phyloP scores from a whole-genome alignment of 2,888 invertebrate species.

The Acanthosepion lycidas region DNA sequence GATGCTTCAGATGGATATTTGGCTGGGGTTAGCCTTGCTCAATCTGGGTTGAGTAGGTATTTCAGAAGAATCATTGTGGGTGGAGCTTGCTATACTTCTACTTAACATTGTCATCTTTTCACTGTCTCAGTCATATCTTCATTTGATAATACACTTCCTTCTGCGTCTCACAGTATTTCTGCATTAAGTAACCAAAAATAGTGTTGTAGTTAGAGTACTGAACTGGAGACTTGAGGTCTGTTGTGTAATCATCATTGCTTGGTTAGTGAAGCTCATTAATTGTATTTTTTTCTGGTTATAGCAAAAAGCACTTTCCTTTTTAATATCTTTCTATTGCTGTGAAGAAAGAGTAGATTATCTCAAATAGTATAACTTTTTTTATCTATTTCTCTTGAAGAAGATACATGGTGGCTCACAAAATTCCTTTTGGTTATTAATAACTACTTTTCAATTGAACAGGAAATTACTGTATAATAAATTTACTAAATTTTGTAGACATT shows the following conservation, averaged over 20 bases:
- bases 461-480: no score
- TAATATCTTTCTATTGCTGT: no score
- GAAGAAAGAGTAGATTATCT: no score
- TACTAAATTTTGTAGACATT: no score
- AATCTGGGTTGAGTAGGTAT: neutral
- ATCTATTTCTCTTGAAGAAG: no score
- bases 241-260: neutral
- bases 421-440: no score
- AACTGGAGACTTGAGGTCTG: neutral
- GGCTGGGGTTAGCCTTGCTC: neutral
- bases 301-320: no score
- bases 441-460: no score
- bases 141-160: neutral
- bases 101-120: neutral
- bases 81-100: neutral
- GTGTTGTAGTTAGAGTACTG: neutral
- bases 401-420: no score
- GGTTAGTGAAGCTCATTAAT: neutral
- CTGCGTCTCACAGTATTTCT: neutral
- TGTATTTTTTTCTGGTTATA: neutral
- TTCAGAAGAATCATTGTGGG: neutral
- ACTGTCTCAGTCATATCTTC: neutral
- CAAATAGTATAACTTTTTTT: no score
- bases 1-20: neutral
- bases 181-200: neutral